Evolutionary conservation across 1,140 invertebrate genomes (phyloP), one percentile per base, ranked within the genome.

Genomic region (Onthophagus taurus): DNA sequence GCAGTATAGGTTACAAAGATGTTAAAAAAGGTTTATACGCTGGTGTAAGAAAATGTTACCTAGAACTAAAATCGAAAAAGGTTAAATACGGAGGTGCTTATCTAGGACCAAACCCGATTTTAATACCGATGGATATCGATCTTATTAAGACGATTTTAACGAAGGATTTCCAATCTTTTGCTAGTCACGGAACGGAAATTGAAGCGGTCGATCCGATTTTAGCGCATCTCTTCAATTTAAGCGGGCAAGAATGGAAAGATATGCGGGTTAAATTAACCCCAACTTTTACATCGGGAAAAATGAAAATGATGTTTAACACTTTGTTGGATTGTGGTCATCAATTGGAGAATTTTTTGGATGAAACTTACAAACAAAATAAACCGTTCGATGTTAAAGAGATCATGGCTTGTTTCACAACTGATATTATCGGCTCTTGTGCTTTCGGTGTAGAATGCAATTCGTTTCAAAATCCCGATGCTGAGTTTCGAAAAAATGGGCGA

Each of bases 101-200:
- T n/a, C n/a, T n/a, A n/a, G n/a, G n/a, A 9, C 20, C 24, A 18
- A 6, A 45, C 31, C 20, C 44, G 11, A 31, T 39, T n/a, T 21
- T 23, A 9, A 37, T 45, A 17, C 34, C 19, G n/a, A 24, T 41
- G 11, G 17, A 75, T 56, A 64, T 62, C 3, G 63, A 71, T 52
- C 45, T 77, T 16, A 66, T 76, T 1, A 75, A 72, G 56, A 53
- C 61, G 21, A 50, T 77, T 14, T 60, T 68, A 38, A 69, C 72
- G 17, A 72, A 67, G 38, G 63, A 72, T 47, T 72, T 72, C 26
- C 24, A 48, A 1, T 54, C 54, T 49, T 75, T 74, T 49, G 57
- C 59, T 17, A 64, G 69, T 51, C 52, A 67, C 34, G 64, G 64
- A 1, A 54, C 58, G 5, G 47, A 54, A 5, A 64, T 65, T 29